A percentile compares a stretch with the other conserved stretches of the same genome.
Evolutionary conservation across 2,113 vertebrate species (phyloP).

Genomic region (Trogon melanurus): DNA sequence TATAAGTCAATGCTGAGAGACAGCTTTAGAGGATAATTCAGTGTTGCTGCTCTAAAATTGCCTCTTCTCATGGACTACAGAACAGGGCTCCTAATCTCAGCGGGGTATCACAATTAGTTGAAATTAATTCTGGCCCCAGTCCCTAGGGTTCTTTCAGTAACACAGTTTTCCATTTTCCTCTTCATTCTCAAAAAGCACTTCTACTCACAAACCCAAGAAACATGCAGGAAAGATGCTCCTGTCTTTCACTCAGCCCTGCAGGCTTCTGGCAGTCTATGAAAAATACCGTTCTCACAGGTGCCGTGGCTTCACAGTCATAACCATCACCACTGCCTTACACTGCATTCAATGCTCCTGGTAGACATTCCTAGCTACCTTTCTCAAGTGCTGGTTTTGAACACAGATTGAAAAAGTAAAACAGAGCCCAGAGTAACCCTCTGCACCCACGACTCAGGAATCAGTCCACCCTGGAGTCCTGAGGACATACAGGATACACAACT

Average conservation of each 20-base stretch:
- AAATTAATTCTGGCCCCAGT: conserved; percentile 48
- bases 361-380: not conserved
- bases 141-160: conserved; percentile 2
- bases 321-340: not conserved
- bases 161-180: not conserved
- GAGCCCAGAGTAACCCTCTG: not conserved
- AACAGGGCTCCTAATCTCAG: conserved; percentile 47
- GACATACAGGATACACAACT: not conserved
- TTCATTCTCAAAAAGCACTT: not conserved
- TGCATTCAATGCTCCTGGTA: not conserved
- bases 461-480: not conserved
- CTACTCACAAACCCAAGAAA: not conserved
- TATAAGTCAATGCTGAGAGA: conserved; percentile 30
- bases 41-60: conserved; percentile 40
- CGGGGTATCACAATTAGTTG: conserved; percentile 39
- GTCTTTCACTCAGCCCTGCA: not conserved
- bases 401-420: not conserved
- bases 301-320: not conserved
- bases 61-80: conserved; percentile 33
- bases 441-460: not conserved
- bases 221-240: not conserved
- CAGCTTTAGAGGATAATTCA: conserved; percentile 54
- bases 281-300: not conserved
- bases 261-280: not conserved
- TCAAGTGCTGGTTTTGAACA: not conserved